Evolutionary conservation across 2,888 invertebrate genomes (phyloP), one percentile per base, ranked within the genome.

Genomic region (Agonopterix subpropinquella): DNA sequence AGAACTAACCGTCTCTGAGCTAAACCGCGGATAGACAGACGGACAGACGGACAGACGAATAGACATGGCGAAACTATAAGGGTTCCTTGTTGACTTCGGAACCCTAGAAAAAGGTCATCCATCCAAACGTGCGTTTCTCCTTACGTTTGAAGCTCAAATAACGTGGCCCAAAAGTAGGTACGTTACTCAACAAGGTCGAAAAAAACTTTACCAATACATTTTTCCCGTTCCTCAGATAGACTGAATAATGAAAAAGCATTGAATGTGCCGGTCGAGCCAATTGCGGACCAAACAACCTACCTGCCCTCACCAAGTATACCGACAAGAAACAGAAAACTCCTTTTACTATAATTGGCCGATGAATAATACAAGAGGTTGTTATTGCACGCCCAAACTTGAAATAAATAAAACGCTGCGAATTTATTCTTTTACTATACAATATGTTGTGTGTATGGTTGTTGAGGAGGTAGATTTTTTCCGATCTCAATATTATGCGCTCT

Each of bases 341-440:
- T 84, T 84, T 86, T 77, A 80, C 79, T 78, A 80, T 89, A 89
- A 89, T 89, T 89, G 89, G 86, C 74, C 79, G 70, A 81, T 89
- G 89, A 89, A 89, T 89, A 89, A 89, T 85, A 89, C 88, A 89
- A 79, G 66, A 82, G 82, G 70, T 77, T 70, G 80, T 86, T 87
- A 86, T 81, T 78, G 77, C 73, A 71, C 61, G 64, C 68, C 68
- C 70, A 72, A 80, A 77, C 77, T 75, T 70, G 77, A 77, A 67
- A 76, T 78, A 77, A 79, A 73, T 51, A 51, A 48, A 51, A 50
- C 44, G 43, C 41, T n/a, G 2, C 8, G 48, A 49, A 45, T 49
- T 45, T 49, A 49, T 45, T 49, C n/a, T 39, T 9, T n/a, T 9
- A 9, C 39, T 39, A n/a, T 39, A 39, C 39, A 28, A 28, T 28